Conservation (phyloP, 2,113 vertebrate species). For the Alectura lathami region DNA sequence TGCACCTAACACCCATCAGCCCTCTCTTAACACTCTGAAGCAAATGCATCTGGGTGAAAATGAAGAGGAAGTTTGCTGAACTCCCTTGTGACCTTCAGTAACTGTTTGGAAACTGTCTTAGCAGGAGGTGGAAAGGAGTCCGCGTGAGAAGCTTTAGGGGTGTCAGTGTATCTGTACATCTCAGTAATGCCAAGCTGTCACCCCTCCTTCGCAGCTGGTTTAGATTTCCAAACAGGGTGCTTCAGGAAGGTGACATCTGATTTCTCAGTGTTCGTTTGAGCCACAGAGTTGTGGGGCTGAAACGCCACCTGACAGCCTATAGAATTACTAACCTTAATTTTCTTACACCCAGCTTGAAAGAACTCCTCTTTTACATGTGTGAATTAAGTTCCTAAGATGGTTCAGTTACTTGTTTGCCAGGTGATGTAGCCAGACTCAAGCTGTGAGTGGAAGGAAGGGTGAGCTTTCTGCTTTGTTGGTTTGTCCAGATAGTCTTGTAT, state of each 20-base stretch:
- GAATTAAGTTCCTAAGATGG: not conserved
- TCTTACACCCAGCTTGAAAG: not conserved
- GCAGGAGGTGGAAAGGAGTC: not conserved
- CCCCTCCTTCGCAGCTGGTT: not conserved
- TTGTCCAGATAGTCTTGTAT: not conserved
- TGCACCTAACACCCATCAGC: not conserved
- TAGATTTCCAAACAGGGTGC: slow-evolving; percentile 38
- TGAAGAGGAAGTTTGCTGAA: slow-evolving; percentile 13
- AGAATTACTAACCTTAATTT: not conserved
- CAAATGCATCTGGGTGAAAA: slow-evolving; percentile 37
- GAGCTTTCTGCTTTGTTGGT: not conserved
- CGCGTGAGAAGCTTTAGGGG: not conserved
- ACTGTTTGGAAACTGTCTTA: slow-evolving; percentile 21
- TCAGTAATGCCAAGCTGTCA: slow-evolving; percentile 17
- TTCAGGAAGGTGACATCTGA: slow-evolving; percentile 41
- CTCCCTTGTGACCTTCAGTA: slow-evolving; percentile 13
- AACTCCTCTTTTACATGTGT: not conserved
- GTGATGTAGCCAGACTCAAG: not conserved
- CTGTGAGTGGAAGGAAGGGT: not conserved
- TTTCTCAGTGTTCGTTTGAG: slow-evolving; percentile 47
- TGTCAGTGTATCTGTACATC: not conserved
- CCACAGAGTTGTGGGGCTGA: slow-evolving; percentile 5
- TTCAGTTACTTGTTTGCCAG: too few species aligned
- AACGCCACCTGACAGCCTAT: slow-evolving; percentile 25
- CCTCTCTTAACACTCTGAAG: not conserved